Conservation (phyloP, 2,797 vertebrate species). For the Helicolenus hilgendorfi region DNA sequence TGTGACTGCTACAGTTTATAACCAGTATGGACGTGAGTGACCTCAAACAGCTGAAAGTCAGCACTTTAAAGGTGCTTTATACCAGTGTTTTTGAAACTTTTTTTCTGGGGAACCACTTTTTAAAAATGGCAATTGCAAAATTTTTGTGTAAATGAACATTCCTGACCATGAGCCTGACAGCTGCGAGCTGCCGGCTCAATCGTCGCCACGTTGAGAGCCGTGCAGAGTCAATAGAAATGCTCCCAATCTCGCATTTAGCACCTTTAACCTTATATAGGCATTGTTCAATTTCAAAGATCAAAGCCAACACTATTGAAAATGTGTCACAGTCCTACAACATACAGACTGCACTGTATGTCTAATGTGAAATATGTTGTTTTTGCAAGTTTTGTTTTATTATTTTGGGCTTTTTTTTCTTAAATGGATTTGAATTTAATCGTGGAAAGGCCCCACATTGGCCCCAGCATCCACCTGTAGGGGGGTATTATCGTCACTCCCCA, state of each 20-base stretch:
- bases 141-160: no score
- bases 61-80: background rate
- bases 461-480: background rate
- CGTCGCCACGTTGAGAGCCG: no score
- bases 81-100: no score
- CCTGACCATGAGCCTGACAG: no score
- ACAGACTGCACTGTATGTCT: background rate
- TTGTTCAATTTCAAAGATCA: background rate
- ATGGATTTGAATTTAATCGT: background rate
- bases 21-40: background rate
- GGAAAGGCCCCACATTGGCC: background rate
- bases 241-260: no score
- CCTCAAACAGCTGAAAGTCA: background rate
- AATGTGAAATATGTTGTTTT: background rate
- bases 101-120: no score
- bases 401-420: background rate
- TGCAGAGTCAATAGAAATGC: no score
- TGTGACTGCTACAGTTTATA: background rate
- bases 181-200: no score
- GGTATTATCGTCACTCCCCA: background rate
- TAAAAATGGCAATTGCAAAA: no score
- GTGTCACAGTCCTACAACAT: background rate
- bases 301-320: background rate
- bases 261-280: background rate
- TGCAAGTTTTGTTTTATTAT: background rate